Evolutionary conservation across 2,797 vertebrate genomes (phyloP).

Genomic region (Chiroxiphia lanceolata): DNA sequence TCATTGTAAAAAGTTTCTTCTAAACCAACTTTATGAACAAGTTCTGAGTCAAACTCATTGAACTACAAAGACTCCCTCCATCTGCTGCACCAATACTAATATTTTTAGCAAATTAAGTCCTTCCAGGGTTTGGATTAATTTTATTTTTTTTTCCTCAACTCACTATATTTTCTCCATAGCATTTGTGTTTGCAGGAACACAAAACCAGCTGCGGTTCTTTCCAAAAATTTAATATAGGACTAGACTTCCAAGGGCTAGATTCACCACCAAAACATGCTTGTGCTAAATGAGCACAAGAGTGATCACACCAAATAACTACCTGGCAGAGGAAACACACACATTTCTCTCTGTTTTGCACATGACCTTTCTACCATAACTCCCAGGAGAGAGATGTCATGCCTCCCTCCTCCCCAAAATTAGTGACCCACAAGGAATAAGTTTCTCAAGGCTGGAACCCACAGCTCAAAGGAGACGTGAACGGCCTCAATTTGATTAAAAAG

Average conservation of each 20-base stretch:
- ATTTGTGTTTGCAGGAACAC: neutral
- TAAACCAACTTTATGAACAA: neutral
- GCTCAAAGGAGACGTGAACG: neutral
- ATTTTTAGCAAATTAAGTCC: neutral
- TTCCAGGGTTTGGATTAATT: neutral
- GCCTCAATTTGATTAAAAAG: neutral
- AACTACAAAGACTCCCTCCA: rapidly evolving
- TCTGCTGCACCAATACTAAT: neutral
- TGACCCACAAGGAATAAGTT: neutral
- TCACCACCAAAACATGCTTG: neutral
- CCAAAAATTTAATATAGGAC: neutral
- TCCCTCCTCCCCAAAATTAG: neutral
- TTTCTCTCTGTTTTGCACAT: neutral
- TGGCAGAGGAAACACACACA: neutral
- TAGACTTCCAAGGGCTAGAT: neutral
- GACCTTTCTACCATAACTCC: neutral
- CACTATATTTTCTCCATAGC: neutral
- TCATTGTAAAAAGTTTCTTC: neutral
- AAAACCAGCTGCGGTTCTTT: neutral
- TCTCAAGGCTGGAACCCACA: neutral
- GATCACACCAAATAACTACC: neutral
- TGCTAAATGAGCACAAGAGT: neutral
- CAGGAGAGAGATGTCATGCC: neutral
- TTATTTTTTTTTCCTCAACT: neutral
- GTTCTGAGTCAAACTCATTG: neutral